Conservation (phyloP, 2,113 vertebrate genomes). For the Asarcornis scutulata region DNA sequence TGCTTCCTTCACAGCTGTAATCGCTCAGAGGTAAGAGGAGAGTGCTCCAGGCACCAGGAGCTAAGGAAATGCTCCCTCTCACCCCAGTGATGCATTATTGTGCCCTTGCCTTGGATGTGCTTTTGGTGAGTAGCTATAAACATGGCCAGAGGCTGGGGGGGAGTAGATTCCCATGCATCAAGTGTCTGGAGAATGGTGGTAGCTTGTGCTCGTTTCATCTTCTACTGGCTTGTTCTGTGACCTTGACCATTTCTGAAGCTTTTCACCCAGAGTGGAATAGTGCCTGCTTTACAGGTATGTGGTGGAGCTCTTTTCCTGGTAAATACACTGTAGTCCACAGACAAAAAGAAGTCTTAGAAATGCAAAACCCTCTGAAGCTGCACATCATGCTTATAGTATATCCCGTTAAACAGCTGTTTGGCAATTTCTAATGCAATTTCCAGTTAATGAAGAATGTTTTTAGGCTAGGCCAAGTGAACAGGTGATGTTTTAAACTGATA, state of each 20-base stretch:
- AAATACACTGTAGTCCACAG: constrained; percentile 9
- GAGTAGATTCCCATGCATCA: not conserved
- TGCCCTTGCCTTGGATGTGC: not conserved
- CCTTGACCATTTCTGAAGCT: not conserved
- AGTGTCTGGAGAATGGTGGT: not conserved
- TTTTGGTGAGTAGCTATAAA: not conserved
- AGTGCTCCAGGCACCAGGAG: not conserved
- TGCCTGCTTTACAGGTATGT: constrained; percentile 20
- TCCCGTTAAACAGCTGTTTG: constrained; percentile 58
- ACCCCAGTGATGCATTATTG: not conserved
- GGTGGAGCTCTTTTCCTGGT: not conserved
- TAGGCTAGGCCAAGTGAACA: not conserved
- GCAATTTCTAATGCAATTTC: constrained; percentile 9
- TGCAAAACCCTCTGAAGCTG: constrained; percentile 41
- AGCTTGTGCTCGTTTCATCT: not conserved
- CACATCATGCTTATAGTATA: not conserved
- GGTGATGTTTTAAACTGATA: constrained; percentile 20
- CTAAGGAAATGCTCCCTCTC: not conserved
- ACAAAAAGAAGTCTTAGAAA: constrained; percentile 59
- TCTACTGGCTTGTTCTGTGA: not conserved
- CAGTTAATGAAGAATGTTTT: constrained; percentile 27
- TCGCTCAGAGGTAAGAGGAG: not conserved
- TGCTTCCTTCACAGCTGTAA: not conserved
- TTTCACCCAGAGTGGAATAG: constrained; percentile 6
- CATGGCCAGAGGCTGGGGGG: not conserved